phyloP scores from a whole-genome alignment of 2,888 invertebrate species.

The Mechanitis mazaeus region DNA sequence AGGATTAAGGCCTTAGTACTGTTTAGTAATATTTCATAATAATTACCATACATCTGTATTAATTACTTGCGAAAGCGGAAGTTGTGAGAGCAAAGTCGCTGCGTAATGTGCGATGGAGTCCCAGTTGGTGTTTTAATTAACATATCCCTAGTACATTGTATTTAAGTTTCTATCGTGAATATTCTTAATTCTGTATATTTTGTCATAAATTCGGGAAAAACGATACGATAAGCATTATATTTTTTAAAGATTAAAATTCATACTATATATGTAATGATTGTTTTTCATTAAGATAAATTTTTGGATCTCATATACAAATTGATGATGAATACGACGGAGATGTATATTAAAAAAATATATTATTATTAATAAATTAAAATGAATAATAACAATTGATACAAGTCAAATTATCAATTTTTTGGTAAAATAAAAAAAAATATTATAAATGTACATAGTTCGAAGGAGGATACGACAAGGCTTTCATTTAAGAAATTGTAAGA shows the following conservation, averaged over 20 bases:
- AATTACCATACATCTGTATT: too few species aligned
- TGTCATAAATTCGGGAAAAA: too few species aligned
- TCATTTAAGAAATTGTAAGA: constrained; percentile 33
- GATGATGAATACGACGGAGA: neutral
- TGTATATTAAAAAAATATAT: neutral
- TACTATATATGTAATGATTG: too few species aligned
- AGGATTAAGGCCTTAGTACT: too few species aligned
- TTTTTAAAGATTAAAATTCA: too few species aligned
- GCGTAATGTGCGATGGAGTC: constrained; percentile 17
- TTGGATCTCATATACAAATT: too few species aligned
- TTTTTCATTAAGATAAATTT: too few species aligned
- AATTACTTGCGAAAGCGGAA: too few species aligned
- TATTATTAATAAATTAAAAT: neutral
- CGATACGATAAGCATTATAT: too few species aligned
- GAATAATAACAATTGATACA: constrained; percentile 10
- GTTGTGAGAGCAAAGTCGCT: too few species aligned
- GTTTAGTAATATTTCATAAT: too few species aligned
- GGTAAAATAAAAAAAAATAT: constrained; percentile 15
- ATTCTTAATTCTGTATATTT: too few species aligned
- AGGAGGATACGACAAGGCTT: constrained; percentile 18
- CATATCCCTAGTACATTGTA: constrained; percentile 22
- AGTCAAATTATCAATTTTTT: constrained; percentile 12
- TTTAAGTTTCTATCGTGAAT: constrained; percentile 17
- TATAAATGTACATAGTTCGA: constrained; percentile 16
- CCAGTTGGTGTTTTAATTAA: constrained; percentile 22